phyloP scores from a whole-genome alignment of 2,797 vertebrate species.

The Galaxias olidus region DNA sequence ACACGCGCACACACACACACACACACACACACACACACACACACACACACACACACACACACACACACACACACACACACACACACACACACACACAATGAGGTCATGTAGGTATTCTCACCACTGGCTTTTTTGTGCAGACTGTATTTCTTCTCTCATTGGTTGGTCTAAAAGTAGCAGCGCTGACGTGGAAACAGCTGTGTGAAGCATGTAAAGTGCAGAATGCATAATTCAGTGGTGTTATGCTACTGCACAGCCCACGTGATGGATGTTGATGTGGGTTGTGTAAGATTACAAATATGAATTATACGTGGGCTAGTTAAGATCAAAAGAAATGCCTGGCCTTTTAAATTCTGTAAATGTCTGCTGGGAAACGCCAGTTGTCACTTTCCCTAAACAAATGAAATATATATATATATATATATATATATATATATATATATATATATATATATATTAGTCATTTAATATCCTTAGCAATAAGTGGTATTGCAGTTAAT shows the following conservation, averaged over 20 bases:
- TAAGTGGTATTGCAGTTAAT: too few relatives aligned
- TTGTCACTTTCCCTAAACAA: too few relatives aligned
- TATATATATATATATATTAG: too few relatives aligned
- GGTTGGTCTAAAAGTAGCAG: conserved; percentile 1
- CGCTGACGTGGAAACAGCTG: background rate
- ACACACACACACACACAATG: too few relatives aligned
- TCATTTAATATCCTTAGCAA: too few relatives aligned
- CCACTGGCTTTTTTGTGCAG: too few relatives aligned
- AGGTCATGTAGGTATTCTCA: too few relatives aligned
- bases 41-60: background rate
- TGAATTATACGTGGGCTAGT: background rate
- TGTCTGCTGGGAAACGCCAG: too few relatives aligned
- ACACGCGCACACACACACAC: background rate
- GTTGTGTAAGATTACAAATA: background rate
- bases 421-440: too few relatives aligned
- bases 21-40: background rate
- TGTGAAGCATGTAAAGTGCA: conserved; percentile 2
- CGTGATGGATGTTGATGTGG: background rate
- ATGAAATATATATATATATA: too few relatives aligned
- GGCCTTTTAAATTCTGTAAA: too few relatives aligned
- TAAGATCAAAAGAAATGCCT: background rate
- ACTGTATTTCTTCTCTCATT: background rate
- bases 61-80: too few relatives aligned
- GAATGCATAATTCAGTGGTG: conserved; percentile 2
- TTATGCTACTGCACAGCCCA: background rate